Base-by-base conservation (phyloP, 2,888 invertebrate species). In the Halictus quadricinctus region DNA sequence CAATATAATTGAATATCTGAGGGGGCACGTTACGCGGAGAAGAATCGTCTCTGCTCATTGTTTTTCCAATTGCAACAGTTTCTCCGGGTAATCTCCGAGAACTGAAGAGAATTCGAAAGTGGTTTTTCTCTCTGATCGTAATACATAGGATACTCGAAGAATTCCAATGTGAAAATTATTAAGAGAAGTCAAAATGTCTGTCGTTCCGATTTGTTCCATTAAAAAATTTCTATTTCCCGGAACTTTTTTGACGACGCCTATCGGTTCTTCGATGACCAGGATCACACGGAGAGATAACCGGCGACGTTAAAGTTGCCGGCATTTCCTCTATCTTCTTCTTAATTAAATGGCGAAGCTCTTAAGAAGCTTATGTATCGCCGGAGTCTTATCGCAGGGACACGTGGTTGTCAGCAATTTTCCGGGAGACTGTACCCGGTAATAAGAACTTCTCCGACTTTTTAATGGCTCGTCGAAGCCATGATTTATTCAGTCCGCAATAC, bases 341-440 rank as follows among this genome's bases (percentile, higher is more conserved):
- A 90, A 92, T 92, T 91, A 91, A 92, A 91, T 84, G 88, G 84
- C 84, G 89, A 89, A 91, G 92, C 91, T 90, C 73, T 91, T 91
- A 91, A 92, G 92, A 89, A 82, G 91, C 90, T 92, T 91, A 92
- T 85, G 88, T 82, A 91, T 91, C 87, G 87, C 82, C 86, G 72
- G 86, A 86, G 84, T 82, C 90, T 91, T 92, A 92, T 91, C 92
- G 87, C 83, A 80, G 82, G 81, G 87, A 91, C 89, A 90, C 90
- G 90, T 91, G 88, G 90, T 92, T 92, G 92, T 91, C 92, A 91
- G 91, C 91, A 88, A 92, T 92, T 92, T 91, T 84, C 87, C 82
- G 58, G 74, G 50, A n/a, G 25, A 75, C 64, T 79, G 48, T 84
- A 73, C 48, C 21, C 72, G 36, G 15, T 25, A 76, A 83, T 85